Evolutionary conservation across 30 jellyfish, hydroid and myxozoan genomes (phyloP).

Genomic region (Aurelia sp.): DNA sequence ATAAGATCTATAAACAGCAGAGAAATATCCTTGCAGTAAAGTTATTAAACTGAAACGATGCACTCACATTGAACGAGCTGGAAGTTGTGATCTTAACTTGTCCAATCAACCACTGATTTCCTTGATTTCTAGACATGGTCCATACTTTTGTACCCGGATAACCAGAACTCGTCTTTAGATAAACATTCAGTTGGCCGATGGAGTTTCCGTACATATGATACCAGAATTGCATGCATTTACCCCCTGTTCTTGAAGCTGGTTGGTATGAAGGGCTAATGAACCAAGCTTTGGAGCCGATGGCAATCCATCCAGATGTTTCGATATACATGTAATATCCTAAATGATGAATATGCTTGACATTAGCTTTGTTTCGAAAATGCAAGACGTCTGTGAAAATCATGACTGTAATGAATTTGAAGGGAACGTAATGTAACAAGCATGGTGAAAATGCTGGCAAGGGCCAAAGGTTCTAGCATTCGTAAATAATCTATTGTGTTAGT

Average conservation of each 20-base stretch:
- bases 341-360: background rate
- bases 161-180: slow-evolving; percentile 41
- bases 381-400: background rate
- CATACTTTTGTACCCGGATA: slow-evolving; percentile 57
- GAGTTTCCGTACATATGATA: slow-evolving; percentile 94
- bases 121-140: slow-evolving; percentile 77
- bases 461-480: no score
- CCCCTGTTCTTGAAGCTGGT: slow-evolving; percentile 82
- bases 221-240: slow-evolving; percentile 96
- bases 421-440: no score
- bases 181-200: slow-evolving; percentile 73
- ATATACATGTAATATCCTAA: slow-evolving; percentile 90
- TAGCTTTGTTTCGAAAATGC: background rate
- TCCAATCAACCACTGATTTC: slow-evolving; percentile 92
- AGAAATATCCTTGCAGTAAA: no score
- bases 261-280: slow-evolving; percentile 81
- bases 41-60: no score
- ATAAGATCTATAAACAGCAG: no score
- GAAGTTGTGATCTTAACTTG: slow-evolving; percentile 73
- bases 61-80: slow-evolving; percentile 64
- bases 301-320: slow-evolving; percentile 81
- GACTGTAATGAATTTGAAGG: no score
- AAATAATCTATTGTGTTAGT: no score
- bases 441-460: no score
- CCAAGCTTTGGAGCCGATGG: slow-evolving; percentile 74